Evolutionary conservation across 2,113 vertebrate species (phyloP), one percentile per base, ranked within the genome.

Genomic region (Clarias gariepinus): DNA sequence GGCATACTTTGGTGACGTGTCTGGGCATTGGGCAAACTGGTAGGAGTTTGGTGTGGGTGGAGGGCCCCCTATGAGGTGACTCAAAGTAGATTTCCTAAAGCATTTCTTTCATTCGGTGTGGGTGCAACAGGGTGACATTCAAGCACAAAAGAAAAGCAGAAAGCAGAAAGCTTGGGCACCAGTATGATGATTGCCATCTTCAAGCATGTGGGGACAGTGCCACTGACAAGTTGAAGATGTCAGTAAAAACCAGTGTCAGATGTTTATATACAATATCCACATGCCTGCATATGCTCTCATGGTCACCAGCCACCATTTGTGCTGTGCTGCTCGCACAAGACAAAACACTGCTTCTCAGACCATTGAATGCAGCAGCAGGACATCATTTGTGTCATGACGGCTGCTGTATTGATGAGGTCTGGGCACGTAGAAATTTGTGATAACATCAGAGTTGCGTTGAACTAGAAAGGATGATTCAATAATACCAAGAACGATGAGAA

Each of bases 381-480:
- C n/a, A 52, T 60, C 25, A 60, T 53, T 74, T 13, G 4, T 41
- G 36, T 69, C 60, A 87, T 52, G 33, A 87, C 77, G 85, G 80
- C 66, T 85, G 82, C 52, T 85, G 69, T 58, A 77, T 85, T 85
- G 77, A 85, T 87, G 79, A 82, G 73, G 33, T 69, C 68, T 85
- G 64, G 85, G 71, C 80, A 78, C 83, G 61, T 85, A 83, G 71
- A 81, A 85, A 79, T 77, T 16, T 66, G 58, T 79, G 85, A 82
- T 83, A 88, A 84, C 86, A 87, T 90, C 78, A 80, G 53, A 60
- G 30, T 58, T 36, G 79, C 18, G 28, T 58, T 41, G 36, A 60
- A 66, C 36, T 83, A 47, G 77, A 53, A 47, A 83, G 68, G 63
- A 85, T 81, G 86, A 90, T 83, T 85, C 68, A 76, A 53, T 60